phyloP scores from a whole-genome alignment of 2,888 invertebrate species.

The Drosophila testacea region DNA sequence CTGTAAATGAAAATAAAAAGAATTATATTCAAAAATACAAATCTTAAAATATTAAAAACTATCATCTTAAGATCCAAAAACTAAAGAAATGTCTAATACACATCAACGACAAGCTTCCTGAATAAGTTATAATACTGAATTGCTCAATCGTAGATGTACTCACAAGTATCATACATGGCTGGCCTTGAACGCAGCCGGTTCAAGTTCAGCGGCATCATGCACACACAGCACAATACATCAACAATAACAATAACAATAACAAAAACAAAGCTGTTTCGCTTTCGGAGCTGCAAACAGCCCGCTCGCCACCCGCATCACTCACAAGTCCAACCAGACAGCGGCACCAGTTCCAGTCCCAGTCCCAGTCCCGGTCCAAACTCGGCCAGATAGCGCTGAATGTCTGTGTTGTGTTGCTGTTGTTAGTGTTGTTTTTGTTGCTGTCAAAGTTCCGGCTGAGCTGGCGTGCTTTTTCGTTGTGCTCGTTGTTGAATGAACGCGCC shows the following conservation, averaged over 20 bases:
- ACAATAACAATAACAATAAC: constrained; percentile 23
- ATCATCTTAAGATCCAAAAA: neutral
- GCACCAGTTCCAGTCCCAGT: constrained; percentile 12
- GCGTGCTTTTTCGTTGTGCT: constrained; percentile 30
- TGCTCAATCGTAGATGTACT: constrained; percentile 37
- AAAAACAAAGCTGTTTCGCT: constrained; percentile 67
- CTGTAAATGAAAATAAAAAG: too few relatives aligned
- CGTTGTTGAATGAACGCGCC: constrained; percentile 51
- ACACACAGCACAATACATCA: constrained; percentile 38
- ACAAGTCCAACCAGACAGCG: constrained; percentile 16
- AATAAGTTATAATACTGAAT: constrained; percentile 22
- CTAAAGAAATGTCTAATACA: neutral
- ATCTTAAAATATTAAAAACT: neutral
- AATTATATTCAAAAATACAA: neutral
- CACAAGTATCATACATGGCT: constrained; percentile 44
- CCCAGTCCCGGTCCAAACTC: constrained; percentile 42
- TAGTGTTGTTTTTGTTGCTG: constrained; percentile 29
- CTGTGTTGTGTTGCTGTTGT: constrained; percentile 32
- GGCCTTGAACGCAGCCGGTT: constrained; percentile 77
- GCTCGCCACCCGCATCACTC: constrained; percentile 51
- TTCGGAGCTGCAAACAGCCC: constrained; percentile 50
- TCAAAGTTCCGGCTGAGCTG: constrained; percentile 74
- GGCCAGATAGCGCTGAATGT: constrained; percentile 54
- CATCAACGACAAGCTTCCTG: constrained; percentile 1
- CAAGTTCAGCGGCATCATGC: constrained; percentile 75